Percentiles rank a stretch among this genome's conserved stretches.
Evolutionary conservation across 1,140 invertebrate genomes (phyloP).

Genomic region (Phocides pigmalion): DNA sequence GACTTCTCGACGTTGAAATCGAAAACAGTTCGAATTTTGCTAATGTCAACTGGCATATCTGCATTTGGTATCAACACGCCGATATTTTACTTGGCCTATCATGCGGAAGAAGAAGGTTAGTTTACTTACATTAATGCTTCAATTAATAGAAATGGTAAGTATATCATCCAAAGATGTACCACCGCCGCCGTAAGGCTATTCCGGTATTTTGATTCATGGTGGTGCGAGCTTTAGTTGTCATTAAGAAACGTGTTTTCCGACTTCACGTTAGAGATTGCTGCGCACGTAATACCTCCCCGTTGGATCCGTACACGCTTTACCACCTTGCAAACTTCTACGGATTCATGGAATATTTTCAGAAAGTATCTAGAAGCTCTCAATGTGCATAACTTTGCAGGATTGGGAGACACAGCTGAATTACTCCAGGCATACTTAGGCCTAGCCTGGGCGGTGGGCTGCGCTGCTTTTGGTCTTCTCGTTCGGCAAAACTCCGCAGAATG

Average conservation of each 20-base stretch:
- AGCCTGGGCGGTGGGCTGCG: slow-evolving; percentile 92
- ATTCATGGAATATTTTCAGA: too few species aligned
- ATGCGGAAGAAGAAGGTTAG: slow-evolving; percentile 89
- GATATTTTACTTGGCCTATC: slow-evolving; percentile 92
- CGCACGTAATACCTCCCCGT: too few species aligned
- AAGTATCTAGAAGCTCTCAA: too few species aligned
- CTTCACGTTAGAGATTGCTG: too few species aligned
- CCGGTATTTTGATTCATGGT: too few species aligned
- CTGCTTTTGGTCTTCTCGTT: slow-evolving; percentile 91
- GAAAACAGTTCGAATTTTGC: slow-evolving; percentile 92
- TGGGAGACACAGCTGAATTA: slow-evolving; percentile 88
- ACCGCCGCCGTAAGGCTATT: too few species aligned
- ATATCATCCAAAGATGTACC: slow-evolving; percentile 16
- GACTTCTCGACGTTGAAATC: slow-evolving; percentile 93
- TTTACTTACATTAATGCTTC: slow-evolving; percentile 12
- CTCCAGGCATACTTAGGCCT: slow-evolving; percentile 92
- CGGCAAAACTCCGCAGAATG: slow-evolving; percentile 93
- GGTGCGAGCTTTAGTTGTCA: too few species aligned
- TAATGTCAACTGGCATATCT: slow-evolving; percentile 90
- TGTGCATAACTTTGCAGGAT: slow-evolving; percentile 52
- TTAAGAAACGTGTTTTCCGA: too few species aligned
- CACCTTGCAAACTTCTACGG: too few species aligned
- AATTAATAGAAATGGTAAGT: slow-evolving; percentile 18
- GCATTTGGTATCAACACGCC: slow-evolving; percentile 94
- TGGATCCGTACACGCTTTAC: too few species aligned